These are phyloP conservation scores for Odontocerum albicorne DNA, from an alignment of 2,888 invertebrate species.

Conservation along the genomic window DNA sequence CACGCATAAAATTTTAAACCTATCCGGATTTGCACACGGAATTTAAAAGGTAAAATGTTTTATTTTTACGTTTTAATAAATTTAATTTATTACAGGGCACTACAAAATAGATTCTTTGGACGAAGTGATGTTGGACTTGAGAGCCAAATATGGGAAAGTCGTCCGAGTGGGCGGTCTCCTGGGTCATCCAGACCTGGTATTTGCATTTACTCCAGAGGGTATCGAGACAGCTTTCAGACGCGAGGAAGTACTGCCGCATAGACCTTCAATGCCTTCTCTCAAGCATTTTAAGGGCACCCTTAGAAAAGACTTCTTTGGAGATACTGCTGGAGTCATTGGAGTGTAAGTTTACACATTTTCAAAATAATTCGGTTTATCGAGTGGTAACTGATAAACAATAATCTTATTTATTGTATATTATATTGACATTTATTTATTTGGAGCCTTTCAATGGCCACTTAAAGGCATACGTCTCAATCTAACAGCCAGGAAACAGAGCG, in stretches of 20 bases:
- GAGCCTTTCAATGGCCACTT: too few species aligned
- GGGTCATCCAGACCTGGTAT: constrained; percentile 75
- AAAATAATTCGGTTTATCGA: too few species aligned
- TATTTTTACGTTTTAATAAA: not conserved
- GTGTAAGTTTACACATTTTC: constrained; percentile 59
- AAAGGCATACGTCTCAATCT: too few species aligned
- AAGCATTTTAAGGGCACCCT: constrained; percentile 71
- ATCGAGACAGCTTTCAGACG: constrained; percentile 70
- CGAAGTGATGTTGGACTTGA: constrained; percentile 55
- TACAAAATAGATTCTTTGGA: constrained; percentile 61
- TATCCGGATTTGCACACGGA: too few species aligned
- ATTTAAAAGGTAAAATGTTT: too few species aligned
- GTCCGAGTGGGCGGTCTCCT: constrained; percentile 66
- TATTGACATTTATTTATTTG: too few species aligned
- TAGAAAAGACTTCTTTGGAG: constrained; percentile 69
- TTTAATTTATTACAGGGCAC: constrained; percentile 47
- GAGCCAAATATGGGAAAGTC: constrained; percentile 46
- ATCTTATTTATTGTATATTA: too few species aligned
- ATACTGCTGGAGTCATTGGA: constrained; percentile 72
- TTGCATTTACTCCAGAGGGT: constrained; percentile 73
- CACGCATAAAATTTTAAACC: too few species aligned
- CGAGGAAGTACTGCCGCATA: constrained; percentile 69
- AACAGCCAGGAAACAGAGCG: too few species aligned
- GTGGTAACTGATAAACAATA: too few species aligned
- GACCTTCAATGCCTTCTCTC: constrained; percentile 74